Percentiles rank a stretch among this genome's conserved stretches.
Evolutionary conservation across 2,888 invertebrate genomes (phyloP).

Genomic region (Hecatera dysodea): DNA sequence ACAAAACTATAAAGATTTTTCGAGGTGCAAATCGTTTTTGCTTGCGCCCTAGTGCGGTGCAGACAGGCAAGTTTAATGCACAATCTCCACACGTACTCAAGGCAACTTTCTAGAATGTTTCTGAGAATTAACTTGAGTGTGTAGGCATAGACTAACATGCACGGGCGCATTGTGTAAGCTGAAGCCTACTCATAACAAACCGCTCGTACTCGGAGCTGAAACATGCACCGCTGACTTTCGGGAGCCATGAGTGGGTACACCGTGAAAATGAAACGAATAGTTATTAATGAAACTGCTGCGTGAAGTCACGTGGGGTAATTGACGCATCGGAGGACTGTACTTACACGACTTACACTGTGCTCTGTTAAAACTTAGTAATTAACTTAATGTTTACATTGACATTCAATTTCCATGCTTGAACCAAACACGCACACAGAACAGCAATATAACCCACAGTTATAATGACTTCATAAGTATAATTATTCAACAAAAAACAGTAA

Average conservation of each 20-base stretch:
- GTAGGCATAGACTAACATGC: conserved; percentile 23
- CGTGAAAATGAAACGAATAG: conserved; percentile 28
- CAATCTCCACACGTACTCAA: conserved; percentile 65
- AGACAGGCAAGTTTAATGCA: conserved; percentile 44
- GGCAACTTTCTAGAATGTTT: conserved; percentile 78
- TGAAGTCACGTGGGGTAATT: conserved; percentile 45
- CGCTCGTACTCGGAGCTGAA: conserved; percentile 9
- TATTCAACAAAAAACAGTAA: conserved; percentile 24
- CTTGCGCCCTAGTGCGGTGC: conserved; percentile 37
- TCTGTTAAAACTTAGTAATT: conserved; percentile 37
- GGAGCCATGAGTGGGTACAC: conserved; percentile 18
- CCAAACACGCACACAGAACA: conserved; percentile 10
- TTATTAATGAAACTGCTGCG: conserved; percentile 12
- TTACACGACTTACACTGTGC: no score
- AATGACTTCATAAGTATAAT: conserved; percentile 7
- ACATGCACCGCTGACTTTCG: conserved; percentile 15
- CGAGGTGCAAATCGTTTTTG: conserved; percentile 42
- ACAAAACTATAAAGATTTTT: conserved; percentile 41
- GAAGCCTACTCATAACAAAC: conserved; percentile 39
- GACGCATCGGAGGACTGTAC: conserved; percentile 5
- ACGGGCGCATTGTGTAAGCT: conserved; percentile 14
- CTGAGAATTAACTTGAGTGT: conserved; percentile 48
- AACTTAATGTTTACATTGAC: conserved; percentile 37
- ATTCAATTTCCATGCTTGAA: conserved; percentile 21
- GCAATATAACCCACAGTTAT: conserved; percentile 24